Base-by-base conservation (phyloP, 1,140 invertebrate species). In the Sminthurides bifidus region DNA sequence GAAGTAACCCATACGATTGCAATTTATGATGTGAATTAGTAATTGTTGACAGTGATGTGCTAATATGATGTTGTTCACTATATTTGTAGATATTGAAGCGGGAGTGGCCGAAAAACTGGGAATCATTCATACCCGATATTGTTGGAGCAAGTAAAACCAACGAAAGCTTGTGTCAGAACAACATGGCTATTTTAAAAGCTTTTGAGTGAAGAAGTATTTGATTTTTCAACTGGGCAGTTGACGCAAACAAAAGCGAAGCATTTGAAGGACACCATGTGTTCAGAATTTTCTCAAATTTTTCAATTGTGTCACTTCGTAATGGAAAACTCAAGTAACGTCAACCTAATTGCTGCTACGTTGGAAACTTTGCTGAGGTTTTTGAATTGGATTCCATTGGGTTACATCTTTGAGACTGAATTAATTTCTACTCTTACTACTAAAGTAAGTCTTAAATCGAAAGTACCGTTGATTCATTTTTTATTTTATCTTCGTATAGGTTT, bases 51-150 rank as follows among this genome's bases (percentile, higher is more conserved):
- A 3, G n/a, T 45, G 44, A 56, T 37, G 19, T 58, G 14, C 49
- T 12, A 24, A 27, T 37, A 26, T 6, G n/a, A 37, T 52, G 29
- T 49, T 41, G 23, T 56, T 61, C 43, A 64, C 58, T 53, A 61
- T 64, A 63, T 53, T 71, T 72, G 43, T 76, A 98, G 83, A 96
- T 99, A 60, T 77, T 99, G 61, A 99, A 99, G 74, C 78, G 94
- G 67, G 96, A 99, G 74, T 99, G 96, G 96, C 96, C 96, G 43
- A 92, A 94, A 68, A 96, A 98, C 70, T 99, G 96, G 96, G 90
- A 96, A 68, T 87, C 89, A 4, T 99, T 99, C 71, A 98, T 99
- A 60, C 82, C 85, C 67, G 96, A 99, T 68, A 98, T 99, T 73
- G 94, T 99, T 48, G 94, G 94, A 35, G 91, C 94, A 14, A 95